Evolutionary conservation across 2,888 invertebrate genomes (phyloP).

Genomic region (Mythimna loreyi): DNA sequence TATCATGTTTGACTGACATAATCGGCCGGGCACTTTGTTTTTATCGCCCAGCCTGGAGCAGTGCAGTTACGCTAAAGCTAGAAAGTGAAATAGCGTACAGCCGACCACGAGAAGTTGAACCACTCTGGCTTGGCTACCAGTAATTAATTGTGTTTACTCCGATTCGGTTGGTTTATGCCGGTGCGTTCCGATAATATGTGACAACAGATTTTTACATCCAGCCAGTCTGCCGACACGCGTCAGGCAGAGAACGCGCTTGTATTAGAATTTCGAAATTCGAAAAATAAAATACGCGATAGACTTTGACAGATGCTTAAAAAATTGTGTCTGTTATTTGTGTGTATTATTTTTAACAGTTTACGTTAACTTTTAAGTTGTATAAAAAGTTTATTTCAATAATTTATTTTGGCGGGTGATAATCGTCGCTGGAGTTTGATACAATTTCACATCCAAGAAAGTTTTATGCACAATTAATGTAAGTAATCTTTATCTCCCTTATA

Average conservation of each 20-base stretch:
- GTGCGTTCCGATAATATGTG: constrained; percentile 81
- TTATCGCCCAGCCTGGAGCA: constrained; percentile 49
- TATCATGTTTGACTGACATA: constrained; percentile 62
- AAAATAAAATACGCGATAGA: constrained; percentile 65
- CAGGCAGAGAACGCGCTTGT: constrained; percentile 72
- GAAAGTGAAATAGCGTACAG: constrained; percentile 82
- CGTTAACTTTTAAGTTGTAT: not conserved
- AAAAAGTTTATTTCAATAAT: constrained; percentile 6
- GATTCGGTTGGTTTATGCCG: constrained; percentile 85
- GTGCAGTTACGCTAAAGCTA: constrained; percentile 64
- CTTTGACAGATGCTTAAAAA: constrained; percentile 31
- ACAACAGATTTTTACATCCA: constrained; percentile 74
- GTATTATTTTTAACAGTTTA: constrained; percentile 16
- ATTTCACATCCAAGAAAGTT: constrained; percentile 68
- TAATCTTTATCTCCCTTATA: constrained; percentile 41
- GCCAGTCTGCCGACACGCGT: constrained; percentile 80
- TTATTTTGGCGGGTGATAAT: constrained; percentile 44
- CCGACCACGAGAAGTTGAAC: constrained; percentile 73
- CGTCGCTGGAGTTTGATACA: constrained; percentile 49
- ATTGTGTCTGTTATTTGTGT: constrained; percentile 24
- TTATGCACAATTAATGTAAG: constrained; percentile 68
- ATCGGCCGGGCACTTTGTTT: constrained; percentile 68
- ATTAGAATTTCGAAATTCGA: constrained; percentile 62
- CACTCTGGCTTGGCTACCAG: constrained; percentile 62
- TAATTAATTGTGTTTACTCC: constrained; percentile 76